Conservation (phyloP, 2,797 vertebrate species). For the Rhynchonycteris naso region DNA sequence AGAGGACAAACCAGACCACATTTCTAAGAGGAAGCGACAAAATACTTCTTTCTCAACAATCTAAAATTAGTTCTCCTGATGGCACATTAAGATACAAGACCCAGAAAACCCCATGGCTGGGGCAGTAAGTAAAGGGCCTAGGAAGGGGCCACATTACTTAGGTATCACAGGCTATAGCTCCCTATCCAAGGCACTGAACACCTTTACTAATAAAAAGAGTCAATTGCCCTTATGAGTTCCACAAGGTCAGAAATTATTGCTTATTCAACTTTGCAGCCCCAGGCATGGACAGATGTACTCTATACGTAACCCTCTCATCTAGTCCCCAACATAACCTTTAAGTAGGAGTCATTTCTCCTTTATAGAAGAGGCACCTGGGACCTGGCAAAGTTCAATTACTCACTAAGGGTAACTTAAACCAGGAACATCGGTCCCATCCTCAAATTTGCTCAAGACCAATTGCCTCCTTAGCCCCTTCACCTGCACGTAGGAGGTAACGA, state of each 20-base stretch:
- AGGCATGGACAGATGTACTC: too few species aligned
- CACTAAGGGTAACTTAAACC: background rate
- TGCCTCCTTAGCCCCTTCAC: background rate
- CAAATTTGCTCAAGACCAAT: background rate
- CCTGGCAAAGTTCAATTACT: background rate
- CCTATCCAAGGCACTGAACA: background rate
- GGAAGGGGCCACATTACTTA: background rate
- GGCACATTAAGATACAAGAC: background rate
- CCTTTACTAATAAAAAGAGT: background rate
- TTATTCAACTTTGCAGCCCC: background rate
- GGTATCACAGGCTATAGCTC: background rate
- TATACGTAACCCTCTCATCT: background rate
- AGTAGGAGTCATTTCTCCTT: background rate
- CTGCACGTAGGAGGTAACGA: background rate
- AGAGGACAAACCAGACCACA: background rate
- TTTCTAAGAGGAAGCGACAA: background rate
- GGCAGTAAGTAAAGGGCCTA: background rate
- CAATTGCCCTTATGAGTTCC: background rate
- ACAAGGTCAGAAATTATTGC: background rate
- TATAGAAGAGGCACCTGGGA: background rate
- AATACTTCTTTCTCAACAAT: background rate
- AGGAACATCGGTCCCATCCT: background rate
- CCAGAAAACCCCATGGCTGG: background rate
- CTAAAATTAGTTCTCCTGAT: slow-evolving; percentile 10
- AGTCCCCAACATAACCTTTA: background rate